Percentiles rank a stretch among this genome's conserved stretches.
Evolutionary conservation across 2,113 vertebrate genomes (phyloP).

Genomic region (Anguilla japonica): DNA sequence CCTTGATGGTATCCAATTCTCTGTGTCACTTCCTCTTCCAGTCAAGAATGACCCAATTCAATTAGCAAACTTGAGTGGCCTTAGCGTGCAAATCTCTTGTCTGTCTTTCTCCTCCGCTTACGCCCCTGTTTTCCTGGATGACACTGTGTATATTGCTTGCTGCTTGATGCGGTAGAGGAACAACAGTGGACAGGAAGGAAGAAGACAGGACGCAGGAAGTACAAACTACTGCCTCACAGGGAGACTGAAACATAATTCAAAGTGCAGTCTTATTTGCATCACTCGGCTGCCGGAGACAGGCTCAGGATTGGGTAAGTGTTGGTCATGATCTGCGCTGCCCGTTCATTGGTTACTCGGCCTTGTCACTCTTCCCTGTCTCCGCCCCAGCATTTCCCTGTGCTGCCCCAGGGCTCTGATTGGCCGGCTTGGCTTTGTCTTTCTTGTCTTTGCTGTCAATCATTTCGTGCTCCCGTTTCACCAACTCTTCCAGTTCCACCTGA

Average conservation of each 20-base stretch:
- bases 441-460: constrained; percentile 71
- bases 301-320: neutral
- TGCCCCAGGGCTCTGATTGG: constrained; percentile 40
- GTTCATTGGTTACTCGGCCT: constrained; percentile 51
- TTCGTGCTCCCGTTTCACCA: constrained; percentile 78
- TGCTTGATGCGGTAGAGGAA: constrained; percentile 33
- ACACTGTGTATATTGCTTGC: neutral
- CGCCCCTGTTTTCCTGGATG: neutral
- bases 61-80: neutral
- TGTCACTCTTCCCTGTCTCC: constrained; percentile 43
- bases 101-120: neutral
- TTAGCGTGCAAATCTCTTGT: neutral
- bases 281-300: constrained; percentile 12
- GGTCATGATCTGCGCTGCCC: neutral
- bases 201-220: neutral
- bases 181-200: constrained; percentile 40
- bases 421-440: constrained; percentile 43
- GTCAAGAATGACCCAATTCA: neutral
- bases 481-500: constrained; percentile 81
- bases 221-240: neutral
- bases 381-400: constrained; percentile 48
- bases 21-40: neutral
- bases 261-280: neutral
- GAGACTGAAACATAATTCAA: neutral
- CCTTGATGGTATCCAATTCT: neutral